These are phyloP conservation scores for Leucoptera coffeella DNA, from an alignment of 2,888 invertebrate species.

Conservation along the genomic window DNA sequence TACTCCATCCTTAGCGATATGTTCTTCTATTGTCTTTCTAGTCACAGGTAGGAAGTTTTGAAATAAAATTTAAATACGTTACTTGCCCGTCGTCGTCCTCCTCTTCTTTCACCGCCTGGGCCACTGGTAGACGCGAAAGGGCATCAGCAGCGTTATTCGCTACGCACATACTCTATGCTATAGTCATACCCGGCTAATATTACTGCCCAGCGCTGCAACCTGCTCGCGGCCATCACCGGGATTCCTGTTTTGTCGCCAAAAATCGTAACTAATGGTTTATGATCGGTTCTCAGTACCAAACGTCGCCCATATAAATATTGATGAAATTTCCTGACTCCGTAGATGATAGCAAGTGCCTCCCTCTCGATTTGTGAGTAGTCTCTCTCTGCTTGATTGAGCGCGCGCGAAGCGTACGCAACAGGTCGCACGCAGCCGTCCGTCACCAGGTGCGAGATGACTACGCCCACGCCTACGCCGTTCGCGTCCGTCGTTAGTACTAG, in stretches of 20 bases:
- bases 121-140: too few relatives aligned
- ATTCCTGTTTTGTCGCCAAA: too few relatives aligned
- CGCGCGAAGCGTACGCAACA: constrained; percentile 5
- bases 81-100: too few relatives aligned
- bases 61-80: constrained; percentile 1
- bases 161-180: constrained; percentile 6
- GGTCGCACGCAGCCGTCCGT: constrained; percentile 5
- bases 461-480: constrained; percentile 6
- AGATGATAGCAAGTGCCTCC: too few relatives aligned
- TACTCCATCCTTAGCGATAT: background rate
- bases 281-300: constrained; percentile 6
- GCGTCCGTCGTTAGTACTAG: constrained; percentile 7
- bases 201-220: too few relatives aligned
- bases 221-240: too few relatives aligned
- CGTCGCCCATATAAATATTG: constrained; percentile 7
- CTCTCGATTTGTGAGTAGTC: too few relatives aligned
- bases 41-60: too few relatives aligned
- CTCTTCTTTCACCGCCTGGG: too few relatives aligned
- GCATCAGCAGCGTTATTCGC: constrained; percentile 5
- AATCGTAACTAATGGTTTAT: constrained; percentile 7
- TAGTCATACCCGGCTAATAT: constrained; percentile 6
- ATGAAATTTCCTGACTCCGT: constrained; percentile 6
- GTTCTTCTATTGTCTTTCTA: background rate
- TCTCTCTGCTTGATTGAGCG: constrained; percentile 3
- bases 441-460: constrained; percentile 6